Evolutionary conservation across 1,140 invertebrate genomes (phyloP).

Genomic region (Cotesia chilonis): DNA sequence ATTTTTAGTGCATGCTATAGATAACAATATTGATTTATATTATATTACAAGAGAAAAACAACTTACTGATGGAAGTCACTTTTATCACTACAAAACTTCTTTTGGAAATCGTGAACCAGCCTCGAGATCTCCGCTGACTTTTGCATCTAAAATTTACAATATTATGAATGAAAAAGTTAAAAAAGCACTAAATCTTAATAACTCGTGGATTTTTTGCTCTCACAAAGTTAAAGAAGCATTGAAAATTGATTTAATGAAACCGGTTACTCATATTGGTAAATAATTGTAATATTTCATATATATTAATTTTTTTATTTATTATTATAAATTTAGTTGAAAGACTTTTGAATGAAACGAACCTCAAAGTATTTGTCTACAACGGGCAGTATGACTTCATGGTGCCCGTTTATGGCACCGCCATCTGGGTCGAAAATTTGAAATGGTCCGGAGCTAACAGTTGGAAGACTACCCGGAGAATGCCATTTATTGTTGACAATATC

Average conservation of each 20-base stretch:
- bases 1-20: too few species aligned
- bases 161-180: too few species aligned
- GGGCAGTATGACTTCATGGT: conserved; percentile 79
- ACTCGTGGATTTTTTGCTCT: not conserved
- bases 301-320: not conserved
- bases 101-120: too few species aligned
- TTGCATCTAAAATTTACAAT: too few species aligned
- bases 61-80: too few species aligned
- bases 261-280: not conserved
- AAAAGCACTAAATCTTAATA: not conserved
- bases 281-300: not conserved
- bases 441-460: conserved; percentile 67
- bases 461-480: conserved; percentile 61
- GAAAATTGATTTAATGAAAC: not conserved
- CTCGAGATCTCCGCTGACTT: too few species aligned
- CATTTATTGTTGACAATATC: conserved; percentile 68
- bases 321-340: conserved; percentile 70
- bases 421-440: conserved; percentile 77
- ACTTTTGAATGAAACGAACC: conserved; percentile 73
- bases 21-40: too few species aligned
- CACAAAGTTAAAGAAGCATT: not conserved
- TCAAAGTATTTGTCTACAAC: conserved; percentile 75
- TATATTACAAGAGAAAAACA: too few species aligned
- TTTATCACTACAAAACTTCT: too few species aligned
- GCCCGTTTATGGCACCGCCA: conserved; percentile 73